Evolutionary conservation across 1,140 invertebrate genomes (phyloP), one percentile per base, ranked within the genome.

Genomic region (Bombus cullumanus): DNA sequence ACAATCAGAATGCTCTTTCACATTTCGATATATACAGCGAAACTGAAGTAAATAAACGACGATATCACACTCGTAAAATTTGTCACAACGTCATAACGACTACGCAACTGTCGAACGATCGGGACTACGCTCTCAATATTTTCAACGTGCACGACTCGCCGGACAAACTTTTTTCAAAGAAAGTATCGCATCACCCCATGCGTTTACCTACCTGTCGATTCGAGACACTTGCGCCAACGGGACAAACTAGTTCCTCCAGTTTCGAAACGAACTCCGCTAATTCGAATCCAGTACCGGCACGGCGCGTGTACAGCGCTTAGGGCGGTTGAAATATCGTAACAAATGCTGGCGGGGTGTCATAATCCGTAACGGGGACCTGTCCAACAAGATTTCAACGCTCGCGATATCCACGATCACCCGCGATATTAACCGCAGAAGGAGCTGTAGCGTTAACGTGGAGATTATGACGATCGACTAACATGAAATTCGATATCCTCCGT

Each of bases 281-380:
- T 82, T 81, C 84, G 43, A 74, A 64, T 59, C 39, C 39, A 31
- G 57, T 66, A 53, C 25, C 57, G 37, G 43, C 18, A 15, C 59
- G 47, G 72, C 71, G 71, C 62, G 78, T 72, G 68, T 64, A 28
- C 31, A 72, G 3, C 82, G 76, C 81, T 77, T 25, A 43, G 43
- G 71, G 62, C 64, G 47, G 18, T 81, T 81, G 66, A 81, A 75
- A 66, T 74, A 82, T 43, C 41, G 79, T 47, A 57, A 82, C 59
- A 34, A 74, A 83, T 84, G 34, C 64, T 78, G 13, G 47, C 75
- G 80, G 87, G 86, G 91, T 89, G 89, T 92, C 89, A 90, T 93
- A 92, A 92, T 91, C 62, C 86, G 82, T 77, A 73, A 81, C 79
- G 73, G 34, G 73, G 81, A 92, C 86, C 79, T 86, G 86, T 87